Percentiles rank a stretch among this genome's conserved stretches.
phyloP scores from a whole-genome alignment of 2,113 vertebrate species.

The Conger conger region DNA sequence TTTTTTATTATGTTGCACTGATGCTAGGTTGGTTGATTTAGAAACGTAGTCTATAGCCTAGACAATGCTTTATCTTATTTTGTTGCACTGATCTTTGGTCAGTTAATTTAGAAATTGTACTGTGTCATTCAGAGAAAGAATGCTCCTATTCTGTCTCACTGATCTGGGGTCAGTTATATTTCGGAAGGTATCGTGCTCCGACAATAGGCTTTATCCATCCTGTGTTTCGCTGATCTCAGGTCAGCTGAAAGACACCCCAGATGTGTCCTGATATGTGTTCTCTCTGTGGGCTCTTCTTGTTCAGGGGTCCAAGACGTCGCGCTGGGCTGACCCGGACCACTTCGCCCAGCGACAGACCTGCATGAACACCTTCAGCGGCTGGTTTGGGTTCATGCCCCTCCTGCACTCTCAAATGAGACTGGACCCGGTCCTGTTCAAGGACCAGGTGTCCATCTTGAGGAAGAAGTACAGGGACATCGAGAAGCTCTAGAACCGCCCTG shows the following conservation, averaged over 20 bases:
- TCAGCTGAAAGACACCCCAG: background rate
- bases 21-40: no score
- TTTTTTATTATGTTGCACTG: no score
- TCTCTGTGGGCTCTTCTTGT: slow-evolving; percentile 14
- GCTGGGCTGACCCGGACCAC: slow-evolving; percentile 79
- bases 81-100: background rate
- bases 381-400: slow-evolving; percentile 77
- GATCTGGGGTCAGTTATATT: background rate
- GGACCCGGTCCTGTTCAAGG: slow-evolving; percentile 75
- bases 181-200: no score
- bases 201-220: background rate
- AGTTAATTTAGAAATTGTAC: background rate
- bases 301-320: slow-evolving; percentile 71
- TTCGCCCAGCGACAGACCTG: slow-evolving; percentile 77
- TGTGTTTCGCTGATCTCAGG: background rate
- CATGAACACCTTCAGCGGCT: slow-evolving; percentile 70
- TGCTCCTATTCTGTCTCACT: background rate
- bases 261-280: background rate
- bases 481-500: slow-evolving; percentile 54
- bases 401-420: slow-evolving; percentile 75
- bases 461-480: slow-evolving; percentile 79
- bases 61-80: no score
- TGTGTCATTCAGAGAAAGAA: background rate
- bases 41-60: no score
- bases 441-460: slow-evolving; percentile 78